Conservation (phyloP, 2,113 vertebrate species). For the Mustelus asterias region DNA sequence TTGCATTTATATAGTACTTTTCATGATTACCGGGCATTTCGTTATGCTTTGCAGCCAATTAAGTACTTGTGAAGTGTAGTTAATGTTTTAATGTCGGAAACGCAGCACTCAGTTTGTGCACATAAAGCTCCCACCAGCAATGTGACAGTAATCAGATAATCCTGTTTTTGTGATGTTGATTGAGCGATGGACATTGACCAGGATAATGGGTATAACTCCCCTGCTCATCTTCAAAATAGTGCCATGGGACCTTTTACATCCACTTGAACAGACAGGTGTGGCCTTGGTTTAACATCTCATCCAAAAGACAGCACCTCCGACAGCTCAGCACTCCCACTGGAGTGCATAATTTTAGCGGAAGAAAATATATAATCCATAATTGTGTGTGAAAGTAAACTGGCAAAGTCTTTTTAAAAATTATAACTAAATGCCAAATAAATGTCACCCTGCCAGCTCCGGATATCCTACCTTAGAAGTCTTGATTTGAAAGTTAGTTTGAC, state of each 20-base stretch:
- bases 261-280: background rate
- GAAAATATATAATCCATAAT: background rate
- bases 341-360: background rate
- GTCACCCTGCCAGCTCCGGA: background rate
- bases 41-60: no score
- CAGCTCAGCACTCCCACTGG: background rate
- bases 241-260: background rate
- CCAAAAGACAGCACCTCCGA: background rate
- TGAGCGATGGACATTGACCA: background rate
- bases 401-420: background rate
- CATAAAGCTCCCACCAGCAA: background rate
- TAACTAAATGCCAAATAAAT: background rate
- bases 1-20: background rate
- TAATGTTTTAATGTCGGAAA: background rate
- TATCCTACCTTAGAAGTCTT: background rate
- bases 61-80: background rate
- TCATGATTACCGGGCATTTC: background rate
- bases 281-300: background rate
- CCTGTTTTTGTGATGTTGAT: background rate
- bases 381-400: background rate
- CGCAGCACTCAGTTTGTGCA: background rate
- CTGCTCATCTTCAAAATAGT: background rate
- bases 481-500: background rate
- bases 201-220: background rate
- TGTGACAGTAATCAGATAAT: background rate